phyloP scores from a whole-genome alignment of 1,140 invertebrate genomes.

The Monomorium pharaonis region DNA sequence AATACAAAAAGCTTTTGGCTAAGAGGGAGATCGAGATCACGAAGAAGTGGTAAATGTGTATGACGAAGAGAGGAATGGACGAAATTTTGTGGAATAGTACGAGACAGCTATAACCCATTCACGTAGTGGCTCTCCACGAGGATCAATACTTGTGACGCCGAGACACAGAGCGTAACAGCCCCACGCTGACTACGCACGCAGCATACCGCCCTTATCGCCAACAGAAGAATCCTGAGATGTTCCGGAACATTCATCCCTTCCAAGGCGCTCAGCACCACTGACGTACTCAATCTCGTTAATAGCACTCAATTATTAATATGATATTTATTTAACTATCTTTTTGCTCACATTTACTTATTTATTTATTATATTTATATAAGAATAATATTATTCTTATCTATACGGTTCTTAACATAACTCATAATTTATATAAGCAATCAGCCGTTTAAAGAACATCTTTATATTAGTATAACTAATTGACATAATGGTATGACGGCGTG shows the following conservation, averaged over 20 bases:
- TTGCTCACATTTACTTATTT: neutral
- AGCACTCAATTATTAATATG: neutral
- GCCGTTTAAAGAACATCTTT: neutral
- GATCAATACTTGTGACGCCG: slow-evolving; percentile 80
- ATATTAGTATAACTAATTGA: neutral
- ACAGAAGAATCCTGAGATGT: slow-evolving; percentile 18
- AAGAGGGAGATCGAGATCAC: slow-evolving; percentile 3
- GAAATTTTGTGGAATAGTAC: slow-evolving; percentile 36
- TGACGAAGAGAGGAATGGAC: slow-evolving; percentile 14
- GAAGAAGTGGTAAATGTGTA: neutral
- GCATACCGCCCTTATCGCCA: neutral
- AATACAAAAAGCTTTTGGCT: slow-evolving; percentile 20
- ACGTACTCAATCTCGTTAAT: neutral
- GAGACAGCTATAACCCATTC: slow-evolving; percentile 73
- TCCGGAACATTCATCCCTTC: neutral
- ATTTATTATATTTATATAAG: neutral
- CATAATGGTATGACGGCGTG: neutral
- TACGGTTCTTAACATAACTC: neutral
- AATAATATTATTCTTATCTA: neutral
- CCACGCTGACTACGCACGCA: slow-evolving; percentile 35
- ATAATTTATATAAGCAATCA: neutral
- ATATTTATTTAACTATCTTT: neutral
- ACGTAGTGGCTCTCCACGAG: slow-evolving; percentile 66
- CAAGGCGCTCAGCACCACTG: neutral
- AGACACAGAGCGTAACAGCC: slow-evolving; percentile 71